Conservation (phyloP, 2,797 vertebrate species). For the Mormyrops attenuatus region DNA sequence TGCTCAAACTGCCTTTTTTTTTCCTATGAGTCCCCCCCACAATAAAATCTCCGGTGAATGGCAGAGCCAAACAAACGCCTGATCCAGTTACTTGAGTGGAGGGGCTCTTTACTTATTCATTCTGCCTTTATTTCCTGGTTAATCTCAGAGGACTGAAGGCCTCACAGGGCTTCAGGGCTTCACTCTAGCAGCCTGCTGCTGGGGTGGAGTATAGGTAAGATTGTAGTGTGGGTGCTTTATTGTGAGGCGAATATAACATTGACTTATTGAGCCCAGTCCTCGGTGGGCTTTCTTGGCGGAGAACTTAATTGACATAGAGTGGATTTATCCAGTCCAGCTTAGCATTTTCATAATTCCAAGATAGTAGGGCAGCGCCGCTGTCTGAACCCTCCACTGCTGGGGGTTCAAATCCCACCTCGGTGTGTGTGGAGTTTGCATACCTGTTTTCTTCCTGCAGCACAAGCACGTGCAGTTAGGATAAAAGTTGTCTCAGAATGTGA, state of each 20-base stretch:
- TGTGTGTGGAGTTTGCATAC: neutral
- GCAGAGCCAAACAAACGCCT: constrained; percentile 24
- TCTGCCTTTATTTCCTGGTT: constrained; percentile 10
- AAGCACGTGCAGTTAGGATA: neutral
- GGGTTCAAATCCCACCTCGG: neutral
- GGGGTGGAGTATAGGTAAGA: neutral
- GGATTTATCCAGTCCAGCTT: neutral
- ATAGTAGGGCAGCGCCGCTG: neutral
- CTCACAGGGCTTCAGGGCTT: neutral
- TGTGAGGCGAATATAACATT: neutral
- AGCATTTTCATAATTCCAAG: neutral
- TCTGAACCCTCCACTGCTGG: neutral
- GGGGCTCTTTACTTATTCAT: constrained; percentile 5
- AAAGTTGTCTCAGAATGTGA: neutral
- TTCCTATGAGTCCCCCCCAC: neutral
- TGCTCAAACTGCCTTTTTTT: constrained; percentile 24
- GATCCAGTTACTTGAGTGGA: constrained; percentile 21
- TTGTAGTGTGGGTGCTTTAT: neutral
- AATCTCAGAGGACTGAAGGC: neutral
- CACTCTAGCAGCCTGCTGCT: neutral
- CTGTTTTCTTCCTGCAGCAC: neutral
- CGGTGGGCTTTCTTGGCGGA: neutral
- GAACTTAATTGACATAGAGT: neutral
- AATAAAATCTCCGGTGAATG: constrained; percentile 29
- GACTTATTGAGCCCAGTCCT: neutral